Conservation (phyloP, 2,113 vertebrate species). For the Terrapene triunguis region DNA sequence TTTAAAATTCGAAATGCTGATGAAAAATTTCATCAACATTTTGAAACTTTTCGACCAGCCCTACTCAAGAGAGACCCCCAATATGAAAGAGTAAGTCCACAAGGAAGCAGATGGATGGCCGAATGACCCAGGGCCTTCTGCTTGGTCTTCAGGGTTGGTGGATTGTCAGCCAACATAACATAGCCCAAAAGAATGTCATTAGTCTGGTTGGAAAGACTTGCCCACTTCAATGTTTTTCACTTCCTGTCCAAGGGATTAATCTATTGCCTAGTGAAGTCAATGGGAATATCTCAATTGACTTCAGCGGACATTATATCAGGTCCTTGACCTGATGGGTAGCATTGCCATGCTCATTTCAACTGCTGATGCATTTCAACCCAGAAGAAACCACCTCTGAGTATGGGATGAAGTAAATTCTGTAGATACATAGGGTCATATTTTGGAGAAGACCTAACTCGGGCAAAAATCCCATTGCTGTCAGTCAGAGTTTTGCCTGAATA, state of each 20-base stretch:
- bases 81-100: not conserved
- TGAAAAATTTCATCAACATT: slow-evolving; percentile 27
- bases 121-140: not conserved
- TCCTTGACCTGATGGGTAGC: not conserved
- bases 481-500: slow-evolving; percentile 5
- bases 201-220: slow-evolving; percentile 1
- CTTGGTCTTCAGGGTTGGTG: not conserved
- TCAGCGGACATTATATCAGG: slow-evolving; percentile 24
- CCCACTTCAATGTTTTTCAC: not conserved
- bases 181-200: not conserved
- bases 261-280: not conserved
- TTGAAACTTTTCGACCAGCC: slow-evolving; percentile 1
- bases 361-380: slow-evolving; percentile 38
- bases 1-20: not conserved
- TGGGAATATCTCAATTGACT: slow-evolving; percentile 46
- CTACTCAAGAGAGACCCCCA: not conserved
- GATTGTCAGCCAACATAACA: not conserved
- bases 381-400: slow-evolving; percentile 25
- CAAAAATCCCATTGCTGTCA: not conserved
- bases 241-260: slow-evolving; percentile 13
- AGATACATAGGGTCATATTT: not conserved
- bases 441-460: slow-evolving; percentile 44
- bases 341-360: slow-evolving; percentile 26
- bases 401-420: slow-evolving; percentile 4
- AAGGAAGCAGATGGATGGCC: not conserved